Conservation (phyloP, 2,113 vertebrate genomes). For the Phrynocephalus versicolor region DNA sequence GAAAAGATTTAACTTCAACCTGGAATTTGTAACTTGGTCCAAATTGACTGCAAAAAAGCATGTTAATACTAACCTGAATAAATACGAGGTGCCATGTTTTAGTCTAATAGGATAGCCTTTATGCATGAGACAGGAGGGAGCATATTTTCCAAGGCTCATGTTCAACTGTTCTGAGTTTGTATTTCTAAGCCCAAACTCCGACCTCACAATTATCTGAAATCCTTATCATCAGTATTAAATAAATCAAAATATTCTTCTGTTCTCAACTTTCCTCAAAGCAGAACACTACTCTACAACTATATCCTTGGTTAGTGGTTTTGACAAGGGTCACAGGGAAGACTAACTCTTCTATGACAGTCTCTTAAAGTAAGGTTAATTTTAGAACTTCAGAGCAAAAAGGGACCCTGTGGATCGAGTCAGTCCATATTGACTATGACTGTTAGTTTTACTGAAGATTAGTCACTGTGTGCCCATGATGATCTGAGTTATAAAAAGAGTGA, state of each 20-base stretch:
- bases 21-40: background rate
- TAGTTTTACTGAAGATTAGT: background rate
- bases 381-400: background rate
- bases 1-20: background rate
- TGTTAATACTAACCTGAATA: background rate
- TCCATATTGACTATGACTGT: background rate
- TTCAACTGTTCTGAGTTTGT: background rate
- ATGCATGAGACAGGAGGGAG: background rate
- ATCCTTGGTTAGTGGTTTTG: background rate
- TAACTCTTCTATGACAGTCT: background rate
- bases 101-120: too few relatives aligned
- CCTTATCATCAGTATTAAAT: background rate
- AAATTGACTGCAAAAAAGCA: background rate
- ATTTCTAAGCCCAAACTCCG: background rate
- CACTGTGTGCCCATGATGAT: background rate
- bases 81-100: background rate
- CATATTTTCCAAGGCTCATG: too few relatives aligned
- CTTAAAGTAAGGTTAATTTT: background rate
- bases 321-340: background rate
- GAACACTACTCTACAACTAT: background rate
- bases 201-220: background rate
- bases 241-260: background rate
- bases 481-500: background rate
- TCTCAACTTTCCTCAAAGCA: background rate
- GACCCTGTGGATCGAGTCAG: too few relatives aligned